Percentiles rank a stretch among this genome's conserved stretches.
Conservation (phyloP, 2,797 vertebrate species). For the Mallotus villosus region DNA sequence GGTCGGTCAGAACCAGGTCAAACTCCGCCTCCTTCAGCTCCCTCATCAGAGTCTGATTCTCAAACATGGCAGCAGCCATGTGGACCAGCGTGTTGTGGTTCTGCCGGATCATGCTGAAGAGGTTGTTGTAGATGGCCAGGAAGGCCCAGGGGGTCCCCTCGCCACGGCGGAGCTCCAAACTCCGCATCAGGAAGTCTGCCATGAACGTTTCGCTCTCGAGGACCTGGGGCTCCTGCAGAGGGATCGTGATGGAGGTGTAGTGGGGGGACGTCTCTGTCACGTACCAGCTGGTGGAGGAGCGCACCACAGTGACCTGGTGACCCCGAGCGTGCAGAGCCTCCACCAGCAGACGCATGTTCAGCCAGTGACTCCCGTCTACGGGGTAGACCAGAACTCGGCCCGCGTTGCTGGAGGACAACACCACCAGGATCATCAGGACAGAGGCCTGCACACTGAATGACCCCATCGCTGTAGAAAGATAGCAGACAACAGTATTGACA, state of each 20-base stretch:
- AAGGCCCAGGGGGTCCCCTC: slow-evolving; percentile 36
- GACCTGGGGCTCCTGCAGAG: slow-evolving; percentile 31
- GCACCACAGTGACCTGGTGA: slow-evolving; percentile 59
- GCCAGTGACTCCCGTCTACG: slow-evolving; percentile 66
- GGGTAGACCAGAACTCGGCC: slow-evolving; percentile 59
- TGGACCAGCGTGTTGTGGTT: slow-evolving; percentile 37
- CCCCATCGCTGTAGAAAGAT: slow-evolving; percentile 47
- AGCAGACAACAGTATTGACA: background rate
- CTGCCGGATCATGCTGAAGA: slow-evolving; percentile 27
- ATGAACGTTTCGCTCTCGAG: slow-evolving; percentile 51
- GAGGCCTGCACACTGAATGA: slow-evolving; percentile 9
- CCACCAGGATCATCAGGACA: slow-evolving; percentile 35
- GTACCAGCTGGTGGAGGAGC: slow-evolving; percentile 61
- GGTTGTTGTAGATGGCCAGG: slow-evolving; percentile 39
- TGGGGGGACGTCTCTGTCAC: slow-evolving; percentile 47
- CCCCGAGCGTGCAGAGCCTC: slow-evolving; percentile 52
- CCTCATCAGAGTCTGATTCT: slow-evolving; percentile 45
- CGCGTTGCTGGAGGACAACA: slow-evolving; percentile 26
- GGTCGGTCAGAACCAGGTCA: slow-evolving; percentile 29
- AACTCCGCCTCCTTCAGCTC: slow-evolving; percentile 11
- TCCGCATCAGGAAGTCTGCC: slow-evolving; percentile 39
- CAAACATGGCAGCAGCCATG: slow-evolving; percentile 42
- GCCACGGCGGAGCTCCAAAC: slow-evolving; percentile 37
- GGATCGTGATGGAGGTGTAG: slow-evolving; percentile 57
- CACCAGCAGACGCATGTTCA: slow-evolving; percentile 64